phyloP scores from a whole-genome alignment of 2,888 invertebrate species.

The Patella ulyssiponensis region DNA sequence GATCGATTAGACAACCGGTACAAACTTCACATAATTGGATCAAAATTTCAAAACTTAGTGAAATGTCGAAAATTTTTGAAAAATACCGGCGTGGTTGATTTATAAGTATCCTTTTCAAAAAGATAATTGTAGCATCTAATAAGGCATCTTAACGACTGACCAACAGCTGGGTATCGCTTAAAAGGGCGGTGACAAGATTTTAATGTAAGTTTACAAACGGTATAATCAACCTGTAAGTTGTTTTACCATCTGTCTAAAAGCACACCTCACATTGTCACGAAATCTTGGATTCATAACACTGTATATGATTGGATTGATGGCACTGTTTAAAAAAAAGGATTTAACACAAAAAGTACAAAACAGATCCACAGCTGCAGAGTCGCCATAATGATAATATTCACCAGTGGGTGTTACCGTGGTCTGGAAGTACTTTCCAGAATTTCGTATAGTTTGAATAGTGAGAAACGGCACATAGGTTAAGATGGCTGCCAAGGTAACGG shows the following conservation, averaged over 20 bases:
- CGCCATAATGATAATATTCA: slow-evolving; percentile 18
- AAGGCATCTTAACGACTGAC: too few species aligned
- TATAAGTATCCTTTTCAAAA: too few species aligned
- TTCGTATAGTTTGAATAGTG: slow-evolving; percentile 50
- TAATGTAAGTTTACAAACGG: too few species aligned
- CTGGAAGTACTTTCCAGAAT: slow-evolving; percentile 46
- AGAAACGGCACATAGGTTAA: slow-evolving; percentile 57
- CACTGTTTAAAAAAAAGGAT: slow-evolving; percentile 50
- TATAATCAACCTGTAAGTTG: too few species aligned
- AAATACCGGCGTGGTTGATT: too few species aligned
- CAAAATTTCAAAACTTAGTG: too few species aligned
- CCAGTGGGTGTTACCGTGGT: slow-evolving; percentile 14
- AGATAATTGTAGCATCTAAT: too few species aligned
- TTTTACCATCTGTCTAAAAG: neutral
- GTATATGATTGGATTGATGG: slow-evolving; percentile 44
- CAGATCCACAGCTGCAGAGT: slow-evolving; percentile 40
- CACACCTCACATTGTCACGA: slow-evolving; percentile 30
- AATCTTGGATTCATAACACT: slow-evolving; percentile 39
- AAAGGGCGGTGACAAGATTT: too few species aligned
- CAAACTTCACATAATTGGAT: too few species aligned
- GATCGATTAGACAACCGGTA: too few species aligned
- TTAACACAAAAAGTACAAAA: slow-evolving; percentile 54
- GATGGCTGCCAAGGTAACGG: slow-evolving; percentile 52
- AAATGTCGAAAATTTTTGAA: too few species aligned
- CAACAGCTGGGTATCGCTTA: too few species aligned